Evolutionary conservation across 2,113 vertebrate genomes (phyloP).

Genomic region (Neodontobutis hainanensis): DNA sequence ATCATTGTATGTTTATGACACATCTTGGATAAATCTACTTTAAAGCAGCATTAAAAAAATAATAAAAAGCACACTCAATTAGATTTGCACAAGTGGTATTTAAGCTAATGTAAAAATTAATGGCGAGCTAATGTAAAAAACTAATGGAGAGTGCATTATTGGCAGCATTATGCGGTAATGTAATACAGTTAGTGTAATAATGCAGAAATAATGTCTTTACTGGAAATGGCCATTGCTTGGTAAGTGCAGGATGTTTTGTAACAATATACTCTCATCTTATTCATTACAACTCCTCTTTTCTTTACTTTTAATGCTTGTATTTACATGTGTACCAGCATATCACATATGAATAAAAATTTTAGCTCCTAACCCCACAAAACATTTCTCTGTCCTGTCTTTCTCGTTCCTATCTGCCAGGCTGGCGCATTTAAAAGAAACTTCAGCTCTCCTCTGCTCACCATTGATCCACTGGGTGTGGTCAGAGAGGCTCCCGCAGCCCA

Average conservation of each 20-base stretch:
- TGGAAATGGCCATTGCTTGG: neutral
- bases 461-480: conserved; percentile 77
- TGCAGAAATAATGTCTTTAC: conserved; percentile 8
- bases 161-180: conserved; percentile 8
- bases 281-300: neutral
- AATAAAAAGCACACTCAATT: conserved; percentile 7
- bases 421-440: conserved; percentile 89
- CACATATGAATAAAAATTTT: conserved; percentile 16
- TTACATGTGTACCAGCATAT: neutral
- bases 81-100: neutral
- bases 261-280: neutral
- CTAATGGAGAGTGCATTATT: conserved; percentile 25
- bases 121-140: conserved; percentile 4
- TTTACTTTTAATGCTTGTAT: neutral
- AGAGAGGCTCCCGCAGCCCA: conserved; percentile 79
- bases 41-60: conserved; percentile 6
- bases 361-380: conserved; percentile 16
- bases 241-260: neutral
- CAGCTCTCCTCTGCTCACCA: conserved; percentile 88
- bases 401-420: conserved; percentile 64
- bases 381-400: conserved; percentile 16
- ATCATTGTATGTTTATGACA: conserved; percentile 16
- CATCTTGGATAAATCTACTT: neutral
- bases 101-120: conserved; percentile 19
- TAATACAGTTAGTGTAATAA: conserved; percentile 11